These are phyloP conservation scores for Lathamus discolor DNA, from an alignment of 2,113 vertebrate species.

Conservation along the genomic window DNA sequence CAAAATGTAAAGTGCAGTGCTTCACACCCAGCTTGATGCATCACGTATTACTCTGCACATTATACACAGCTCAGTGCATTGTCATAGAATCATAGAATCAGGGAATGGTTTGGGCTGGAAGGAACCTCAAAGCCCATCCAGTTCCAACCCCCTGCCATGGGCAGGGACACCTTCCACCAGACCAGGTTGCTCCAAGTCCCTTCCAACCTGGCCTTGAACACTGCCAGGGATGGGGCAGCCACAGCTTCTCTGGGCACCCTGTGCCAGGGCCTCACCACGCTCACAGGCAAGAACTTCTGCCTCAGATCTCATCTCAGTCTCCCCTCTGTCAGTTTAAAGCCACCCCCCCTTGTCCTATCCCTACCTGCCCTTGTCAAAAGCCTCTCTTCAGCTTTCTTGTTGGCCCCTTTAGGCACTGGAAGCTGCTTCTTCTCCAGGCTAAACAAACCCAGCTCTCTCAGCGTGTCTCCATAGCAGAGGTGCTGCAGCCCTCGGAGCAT, in stretches of 20 bases:
- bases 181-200: background rate
- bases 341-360: background rate
- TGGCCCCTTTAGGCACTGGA: background rate
- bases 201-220: background rate
- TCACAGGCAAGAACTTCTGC: background rate
- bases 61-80: background rate
- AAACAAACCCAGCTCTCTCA: background rate
- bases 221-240: background rate
- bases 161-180: background rate
- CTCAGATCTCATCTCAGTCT: background rate
- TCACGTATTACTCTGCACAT: background rate
- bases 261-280: no score
- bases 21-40: background rate
- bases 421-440: background rate
- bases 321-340: background rate
- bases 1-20: background rate
- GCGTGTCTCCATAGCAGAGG: background rate
- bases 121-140: background rate
- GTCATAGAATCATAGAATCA: background rate
- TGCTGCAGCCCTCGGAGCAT: background rate
- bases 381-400: background rate
- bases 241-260: no score
- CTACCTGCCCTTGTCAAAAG: background rate
- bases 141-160: background rate
- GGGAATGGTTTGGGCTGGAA: background rate